Percentiles rank a stretch among this genome's conserved stretches.
phyloP scores from a whole-genome alignment of 2,888 invertebrate genomes.

The Slavum lentiscoides region DNA sequence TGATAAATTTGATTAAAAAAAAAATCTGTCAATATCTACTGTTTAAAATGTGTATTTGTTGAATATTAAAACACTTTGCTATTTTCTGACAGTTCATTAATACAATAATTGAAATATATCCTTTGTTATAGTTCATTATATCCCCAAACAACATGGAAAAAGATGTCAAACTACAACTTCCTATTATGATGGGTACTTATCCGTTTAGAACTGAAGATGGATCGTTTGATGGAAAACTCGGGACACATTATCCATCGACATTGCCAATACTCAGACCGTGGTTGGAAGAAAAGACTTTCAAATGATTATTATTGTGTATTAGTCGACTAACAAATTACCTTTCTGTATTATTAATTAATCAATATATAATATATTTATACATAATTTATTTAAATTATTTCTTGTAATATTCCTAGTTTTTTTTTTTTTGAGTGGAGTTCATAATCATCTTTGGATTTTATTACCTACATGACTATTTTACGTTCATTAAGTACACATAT shows the following conservation, averaged over 20 bases:
- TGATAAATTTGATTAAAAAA: too few relatives aligned
- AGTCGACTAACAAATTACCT: conserved; percentile 37
- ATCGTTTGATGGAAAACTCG: conserved; percentile 66
- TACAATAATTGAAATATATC: conserved; percentile 32
- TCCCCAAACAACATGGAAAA: conserved; percentile 90
- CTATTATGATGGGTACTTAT: conserved; percentile 89
- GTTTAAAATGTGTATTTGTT: too few relatives aligned
- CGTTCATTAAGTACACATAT: neutral
- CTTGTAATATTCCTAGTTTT: neutral
- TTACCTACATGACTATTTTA: neutral
- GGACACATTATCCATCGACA: conserved; percentile 90
- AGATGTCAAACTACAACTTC: conserved; percentile 87
- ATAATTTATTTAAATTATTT: conserved; percentile 19
- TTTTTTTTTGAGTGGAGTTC: neutral
- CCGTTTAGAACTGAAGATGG: conserved; percentile 73
- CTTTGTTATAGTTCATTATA: conserved; percentile 74
- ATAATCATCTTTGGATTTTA: neutral
- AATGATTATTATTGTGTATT: conserved; percentile 55
- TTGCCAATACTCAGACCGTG: conserved; percentile 89
- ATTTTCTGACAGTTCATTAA: neutral
- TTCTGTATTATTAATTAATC: conserved; percentile 32
- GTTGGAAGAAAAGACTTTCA: conserved; percentile 73
- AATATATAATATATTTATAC: conserved; percentile 8
- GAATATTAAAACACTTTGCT: too few relatives aligned
- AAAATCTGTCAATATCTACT: too few relatives aligned